A percentile compares a stretch with the other conserved stretches of the same genome.
phyloP scores from a whole-genome alignment of 64 coral and sea anemone genomes.

The Acropora yongei region DNA sequence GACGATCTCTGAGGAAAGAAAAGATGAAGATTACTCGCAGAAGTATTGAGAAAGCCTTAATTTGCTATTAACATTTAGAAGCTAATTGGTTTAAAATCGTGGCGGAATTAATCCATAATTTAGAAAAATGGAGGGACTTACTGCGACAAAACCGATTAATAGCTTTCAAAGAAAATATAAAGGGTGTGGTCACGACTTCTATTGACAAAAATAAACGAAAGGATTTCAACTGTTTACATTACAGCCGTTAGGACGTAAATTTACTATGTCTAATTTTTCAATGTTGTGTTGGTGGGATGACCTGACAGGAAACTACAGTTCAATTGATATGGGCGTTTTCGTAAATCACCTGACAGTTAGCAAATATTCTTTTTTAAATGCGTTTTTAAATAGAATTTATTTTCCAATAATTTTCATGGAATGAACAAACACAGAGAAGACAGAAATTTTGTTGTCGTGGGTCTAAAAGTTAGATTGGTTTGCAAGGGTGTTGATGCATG shows the following conservation, averaged over 20 bases:
- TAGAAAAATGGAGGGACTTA: too few relatives aligned
- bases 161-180: background rate
- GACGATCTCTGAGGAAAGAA: too few relatives aligned
- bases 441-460: background rate
- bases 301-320: conserved; percentile 21
- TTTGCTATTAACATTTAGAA: background rate
- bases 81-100: background rate
- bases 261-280: background rate
- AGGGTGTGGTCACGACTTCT: background rate
- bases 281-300: background rate
- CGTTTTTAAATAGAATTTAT: background rate
- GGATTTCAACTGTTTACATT: background rate
- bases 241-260: background rate
- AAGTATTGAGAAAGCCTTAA: background rate
- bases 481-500: background rate
- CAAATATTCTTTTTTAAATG: background rate
- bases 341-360: background rate
- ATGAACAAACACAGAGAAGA: conserved; percentile 15
- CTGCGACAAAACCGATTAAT: too few relatives aligned
- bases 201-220: background rate
- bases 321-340: background rate
- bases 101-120: too few relatives aligned
- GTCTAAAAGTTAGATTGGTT: conserved; percentile 23
- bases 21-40: background rate
- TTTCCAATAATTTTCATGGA: background rate